Conservation (phyloP, 2,797 vertebrate species). For the Trematocara caparti region DNA sequence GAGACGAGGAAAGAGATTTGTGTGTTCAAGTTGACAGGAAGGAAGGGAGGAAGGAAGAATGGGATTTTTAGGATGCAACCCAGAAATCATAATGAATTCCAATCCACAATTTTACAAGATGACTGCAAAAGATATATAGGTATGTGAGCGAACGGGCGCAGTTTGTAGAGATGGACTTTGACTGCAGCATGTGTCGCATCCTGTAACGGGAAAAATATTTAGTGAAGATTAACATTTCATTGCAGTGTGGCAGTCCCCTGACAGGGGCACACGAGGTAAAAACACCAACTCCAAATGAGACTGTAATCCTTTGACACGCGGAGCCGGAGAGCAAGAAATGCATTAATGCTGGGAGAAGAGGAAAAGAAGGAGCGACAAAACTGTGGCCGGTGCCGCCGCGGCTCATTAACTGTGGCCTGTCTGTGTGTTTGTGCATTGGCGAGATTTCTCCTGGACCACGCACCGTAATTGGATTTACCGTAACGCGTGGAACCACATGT, state of each 20-base stretch:
- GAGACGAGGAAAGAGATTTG: background rate
- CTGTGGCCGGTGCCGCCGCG: background rate
- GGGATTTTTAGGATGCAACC: background rate
- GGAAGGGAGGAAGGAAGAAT: background rate
- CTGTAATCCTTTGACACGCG: conserved; percentile 40
- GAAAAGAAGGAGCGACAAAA: background rate
- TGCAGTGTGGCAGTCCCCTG: conserved; percentile 1
- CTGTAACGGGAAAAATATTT: background rate
- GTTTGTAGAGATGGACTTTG: background rate
- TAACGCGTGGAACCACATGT: background rate
- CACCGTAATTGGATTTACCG: conserved; percentile 51
- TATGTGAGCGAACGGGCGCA: background rate
- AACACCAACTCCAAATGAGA: conserved; percentile 36
- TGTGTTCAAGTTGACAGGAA: background rate
- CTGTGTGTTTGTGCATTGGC: background rate
- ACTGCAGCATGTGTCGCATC: background rate
- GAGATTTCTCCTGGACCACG: conserved; percentile 4
- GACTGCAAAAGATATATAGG: background rate
- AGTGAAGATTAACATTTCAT: conserved; percentile 8
- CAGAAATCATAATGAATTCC: background rate
- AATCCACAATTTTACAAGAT: background rate
- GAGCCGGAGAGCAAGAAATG: conserved; percentile 26
- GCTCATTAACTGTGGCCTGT: conserved; percentile 38
- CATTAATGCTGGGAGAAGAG: conserved; percentile 14
- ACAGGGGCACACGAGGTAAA: conserved; percentile 17